These are phyloP conservation scores for Aphidius gifuensis DNA, from an alignment of 1,140 invertebrate genomes.

Conservation along the genomic window DNA sequence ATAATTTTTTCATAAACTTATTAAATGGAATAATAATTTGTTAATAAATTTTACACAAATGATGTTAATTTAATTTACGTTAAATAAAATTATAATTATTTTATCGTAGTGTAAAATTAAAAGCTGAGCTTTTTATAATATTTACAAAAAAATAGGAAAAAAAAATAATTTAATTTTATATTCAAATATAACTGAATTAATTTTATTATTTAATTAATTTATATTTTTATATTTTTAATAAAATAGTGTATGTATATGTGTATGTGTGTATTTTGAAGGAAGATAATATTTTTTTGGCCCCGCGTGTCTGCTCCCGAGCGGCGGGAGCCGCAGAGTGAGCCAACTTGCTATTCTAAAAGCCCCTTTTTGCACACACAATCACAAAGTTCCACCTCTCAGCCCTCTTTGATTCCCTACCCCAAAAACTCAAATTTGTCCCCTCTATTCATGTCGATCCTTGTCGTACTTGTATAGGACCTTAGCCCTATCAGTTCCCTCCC, in stretches of 20 bases:
- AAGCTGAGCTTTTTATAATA: too few relatives aligned
- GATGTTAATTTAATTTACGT: too few relatives aligned
- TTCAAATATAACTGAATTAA: neutral
- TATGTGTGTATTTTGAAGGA: constrained; percentile 47
- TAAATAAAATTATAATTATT: too few relatives aligned
- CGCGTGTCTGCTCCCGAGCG: constrained; percentile 58
- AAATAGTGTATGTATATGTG: neutral
- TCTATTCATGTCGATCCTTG: neutral
- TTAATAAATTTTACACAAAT: too few relatives aligned
- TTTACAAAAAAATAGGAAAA: too few relatives aligned
- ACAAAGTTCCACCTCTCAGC: constrained; percentile 15
- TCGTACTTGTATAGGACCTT: constrained; percentile 12
- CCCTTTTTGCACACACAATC: constrained; percentile 32
- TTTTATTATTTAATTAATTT: constrained; percentile 8
- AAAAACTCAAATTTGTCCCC: constrained; percentile 1
- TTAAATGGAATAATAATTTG: too few relatives aligned
- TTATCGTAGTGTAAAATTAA: too few relatives aligned
- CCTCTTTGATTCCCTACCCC: constrained; percentile 1
- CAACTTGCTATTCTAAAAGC: constrained; percentile 41
- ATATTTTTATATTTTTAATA: too few relatives aligned
- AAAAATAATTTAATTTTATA: too few relatives aligned
- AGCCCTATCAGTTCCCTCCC: neutral
- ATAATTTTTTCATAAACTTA: too few relatives aligned
- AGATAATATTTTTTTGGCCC: constrained; percentile 50
- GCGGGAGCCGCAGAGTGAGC: constrained; percentile 58